Conservation (phyloP, 2,888 invertebrate species). For the Macaria notata region DNA sequence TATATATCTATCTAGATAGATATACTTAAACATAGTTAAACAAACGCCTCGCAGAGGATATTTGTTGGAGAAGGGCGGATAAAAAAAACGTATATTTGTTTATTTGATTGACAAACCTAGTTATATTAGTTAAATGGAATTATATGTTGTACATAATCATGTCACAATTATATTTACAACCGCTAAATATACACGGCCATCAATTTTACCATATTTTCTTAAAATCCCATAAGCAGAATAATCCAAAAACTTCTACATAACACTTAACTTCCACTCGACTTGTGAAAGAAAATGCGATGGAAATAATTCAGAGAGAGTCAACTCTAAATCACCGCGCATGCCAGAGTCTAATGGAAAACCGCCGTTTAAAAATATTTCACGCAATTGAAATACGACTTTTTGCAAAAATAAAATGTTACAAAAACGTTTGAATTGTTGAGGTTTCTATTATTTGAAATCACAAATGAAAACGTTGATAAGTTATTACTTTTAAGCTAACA, state of each 20-base stretch:
- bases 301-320: slow-evolving; percentile 51
- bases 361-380: slow-evolving; percentile 54
- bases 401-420: slow-evolving; percentile 22
- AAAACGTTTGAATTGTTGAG: slow-evolving; percentile 5
- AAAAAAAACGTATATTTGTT: no score
- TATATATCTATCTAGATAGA: no score
- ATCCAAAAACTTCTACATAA: slow-evolving; percentile 31
- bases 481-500: no score
- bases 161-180: no score
- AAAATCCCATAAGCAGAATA: slow-evolving; percentile 25
- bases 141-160: no score
- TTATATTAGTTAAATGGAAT: no score
- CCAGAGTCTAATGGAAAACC: slow-evolving; percentile 59
- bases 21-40: no score
- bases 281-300: slow-evolving; percentile 47
- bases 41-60: no score
- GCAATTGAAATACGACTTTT: slow-evolving; percentile 51
- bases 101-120: no score
- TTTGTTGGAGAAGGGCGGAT: no score
- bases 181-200: slow-evolving; percentile 7
- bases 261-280: slow-evolving; percentile 49
- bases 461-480: no score
- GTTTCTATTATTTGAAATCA: not conserved
- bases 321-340: slow-evolving; percentile 61
- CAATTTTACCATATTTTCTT: slow-evolving; percentile 13